Evolutionary conservation across 2,113 vertebrate genomes (phyloP), one percentile per base, ranked within the genome.

Genomic region (Piliocolobus tephrosceles): DNA sequence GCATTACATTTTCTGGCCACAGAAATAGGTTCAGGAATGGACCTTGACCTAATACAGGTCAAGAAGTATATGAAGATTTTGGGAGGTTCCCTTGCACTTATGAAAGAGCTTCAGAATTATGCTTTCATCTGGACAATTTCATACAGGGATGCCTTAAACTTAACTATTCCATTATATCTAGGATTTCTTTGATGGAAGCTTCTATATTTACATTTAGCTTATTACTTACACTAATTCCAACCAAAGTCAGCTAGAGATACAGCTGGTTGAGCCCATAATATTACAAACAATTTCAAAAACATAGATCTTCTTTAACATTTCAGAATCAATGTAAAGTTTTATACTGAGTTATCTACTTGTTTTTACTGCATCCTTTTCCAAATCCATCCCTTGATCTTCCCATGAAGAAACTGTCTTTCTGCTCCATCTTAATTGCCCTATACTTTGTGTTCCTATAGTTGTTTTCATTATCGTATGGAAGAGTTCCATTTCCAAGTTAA

Each of bases 221-320:
- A 82, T 92, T 66, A 82, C 32, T 85, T 89, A 91, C 3, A 68
- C 0, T 72, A 70, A 86, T 61, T 43, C 66, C 4, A 70, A 82
- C 6, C 12, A 81, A 80, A 73, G 8, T 61, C 25, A 66, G 2
- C 35, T 52, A 76, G 9, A 82, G 12, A 83, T 25, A 57, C 52
- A 73, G 27, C 12, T 13, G 25, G 12, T 23, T 50, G 27, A 95
- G 13, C 14, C 32, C 17, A 27, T 3, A 61, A 58, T 82, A 90
- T 68, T 81, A 84, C 75, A 86, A 95, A 45, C 7, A 89, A 52
- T 35, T 55, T 92, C 20, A 88, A 95, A 96, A 91, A 45, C 10
- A 52, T 8, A 85, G 5, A 10, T 52, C 58, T 94, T 40, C 2
- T 18, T 82, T 83, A 47, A 78, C 40, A 47, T 90, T 91, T 61